Conservation (phyloP, 2,113 vertebrate genomes). For the human (Homo sapiens) region GRCh38 chr4:88479501-88480000, state of each 20-base stretch:
- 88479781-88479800: not conserved
- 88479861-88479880: too few species aligned
- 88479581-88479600: not conserved
- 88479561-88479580: not conserved
- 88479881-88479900: too few species aligned
- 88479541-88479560: not conserved
- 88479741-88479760: not conserved
- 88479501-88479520: conserved; percentile 69
- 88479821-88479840: too few species aligned
- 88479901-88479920: too few species aligned
- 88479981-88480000: too few species aligned
- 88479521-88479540: not conserved
- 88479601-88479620: not conserved
- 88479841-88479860: too few species aligned
- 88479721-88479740: not conserved
- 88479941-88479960: too few species aligned
- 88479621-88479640: not conserved
- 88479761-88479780: not conserved
- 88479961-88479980: too few species aligned
- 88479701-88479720: not conserved
- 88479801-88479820: too few species aligned
- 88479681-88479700: not conserved
- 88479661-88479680: not conserved
- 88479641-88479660: not conserved
- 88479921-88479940: too few species aligned